Conservation (phyloP, 2,888 invertebrate species). For the Mystacides longicornis region DNA sequence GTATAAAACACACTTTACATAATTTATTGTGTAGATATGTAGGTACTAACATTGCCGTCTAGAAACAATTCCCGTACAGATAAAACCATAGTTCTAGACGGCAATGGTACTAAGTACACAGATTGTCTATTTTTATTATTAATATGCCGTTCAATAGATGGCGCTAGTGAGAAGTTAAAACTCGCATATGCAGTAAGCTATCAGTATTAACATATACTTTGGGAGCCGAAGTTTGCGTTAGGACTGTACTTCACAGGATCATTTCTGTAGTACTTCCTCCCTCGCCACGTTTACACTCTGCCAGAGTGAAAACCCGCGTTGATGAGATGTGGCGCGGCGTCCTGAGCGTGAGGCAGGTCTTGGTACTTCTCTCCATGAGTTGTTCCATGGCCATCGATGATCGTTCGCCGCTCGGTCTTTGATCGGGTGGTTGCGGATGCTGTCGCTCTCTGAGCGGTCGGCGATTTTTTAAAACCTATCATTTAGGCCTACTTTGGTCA, state of each 20-base stretch:
- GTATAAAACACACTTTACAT: not conserved
- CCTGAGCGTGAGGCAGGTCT: conserved; percentile 28
- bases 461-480: not conserved
- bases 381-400: conserved; percentile 17
- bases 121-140: too few relatives aligned
- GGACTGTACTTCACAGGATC: conserved; percentile 27
- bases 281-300: conserved; percentile 19
- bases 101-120: too few relatives aligned
- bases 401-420: conserved; percentile 16
- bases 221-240: conserved; percentile 10
- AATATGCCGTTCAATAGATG: not conserved
- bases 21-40: too few relatives aligned
- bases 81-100: too few relatives aligned
- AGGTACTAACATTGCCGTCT: too few relatives aligned
- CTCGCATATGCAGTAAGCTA: not conserved
- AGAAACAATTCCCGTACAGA: too few relatives aligned
- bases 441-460: conserved; percentile 21
- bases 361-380: not conserved
- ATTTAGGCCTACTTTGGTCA: not conserved
- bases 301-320: conserved; percentile 23
- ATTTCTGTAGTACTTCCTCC: conserved; percentile 26
- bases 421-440: conserved; percentile 9
- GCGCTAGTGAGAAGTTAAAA: not conserved
- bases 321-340: conserved; percentile 27
- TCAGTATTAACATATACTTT: not conserved